Evolutionary conservation across 2,797 vertebrate genomes (phyloP).

Genomic region (Cirrhinus mrigala): DNA sequence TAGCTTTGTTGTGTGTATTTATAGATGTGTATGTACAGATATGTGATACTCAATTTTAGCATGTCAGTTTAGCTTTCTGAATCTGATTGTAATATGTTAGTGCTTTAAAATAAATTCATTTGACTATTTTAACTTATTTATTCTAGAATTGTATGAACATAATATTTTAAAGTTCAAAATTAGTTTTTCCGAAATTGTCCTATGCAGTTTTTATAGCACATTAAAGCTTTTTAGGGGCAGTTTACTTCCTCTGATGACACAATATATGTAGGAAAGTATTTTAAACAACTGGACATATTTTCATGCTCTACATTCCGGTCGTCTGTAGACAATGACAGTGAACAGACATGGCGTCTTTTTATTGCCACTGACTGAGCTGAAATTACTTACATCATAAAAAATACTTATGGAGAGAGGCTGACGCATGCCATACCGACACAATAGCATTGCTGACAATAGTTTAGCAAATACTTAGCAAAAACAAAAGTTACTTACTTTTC

Average conservation of each 20-base stretch:
- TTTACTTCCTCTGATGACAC: neutral
- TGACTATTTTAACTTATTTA: neutral
- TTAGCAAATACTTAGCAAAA: constrained; percentile 1
- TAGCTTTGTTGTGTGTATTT: neutral
- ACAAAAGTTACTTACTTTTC: constrained; percentile 75
- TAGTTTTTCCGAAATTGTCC: neutral
- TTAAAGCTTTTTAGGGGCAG: neutral
- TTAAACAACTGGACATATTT: constrained; percentile 6
- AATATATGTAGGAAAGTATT: neutral
- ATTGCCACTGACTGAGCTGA: neutral
- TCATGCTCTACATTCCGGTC: neutral
- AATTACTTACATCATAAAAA: neutral
- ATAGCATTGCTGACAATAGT: neutral
- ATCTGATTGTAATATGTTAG: neutral
- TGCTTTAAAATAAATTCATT: neutral
- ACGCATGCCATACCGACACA: neutral
- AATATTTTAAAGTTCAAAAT: neutral
- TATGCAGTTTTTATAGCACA: neutral
- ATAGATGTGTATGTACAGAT: neutral
- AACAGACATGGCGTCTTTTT: neutral
- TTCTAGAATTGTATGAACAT: neutral
- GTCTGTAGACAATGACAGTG: neutral
- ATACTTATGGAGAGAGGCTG: neutral
- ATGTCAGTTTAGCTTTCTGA: neutral
- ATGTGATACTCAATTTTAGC: neutral